A percentile compares a stretch with the other conserved stretches of the same genome.
Conservation (phyloP, 2,797 vertebrate species). For the Eulemur mongoz region DNA sequence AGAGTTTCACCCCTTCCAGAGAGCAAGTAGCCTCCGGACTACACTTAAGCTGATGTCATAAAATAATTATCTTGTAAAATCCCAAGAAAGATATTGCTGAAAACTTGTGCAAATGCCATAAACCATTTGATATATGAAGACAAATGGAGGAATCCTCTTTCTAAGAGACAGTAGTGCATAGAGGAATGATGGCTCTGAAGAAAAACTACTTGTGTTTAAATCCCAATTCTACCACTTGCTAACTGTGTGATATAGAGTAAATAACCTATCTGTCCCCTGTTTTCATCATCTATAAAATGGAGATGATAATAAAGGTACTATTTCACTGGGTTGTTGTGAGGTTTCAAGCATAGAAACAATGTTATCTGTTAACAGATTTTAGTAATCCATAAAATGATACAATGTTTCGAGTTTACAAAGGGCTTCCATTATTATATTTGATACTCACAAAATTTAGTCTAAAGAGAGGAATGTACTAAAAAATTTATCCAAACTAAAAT, state of each 20-base stretch:
- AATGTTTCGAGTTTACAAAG: background rate
- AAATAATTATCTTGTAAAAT: slow-evolving; percentile 34
- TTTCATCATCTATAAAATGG: background rate
- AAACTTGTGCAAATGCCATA: slow-evolving; percentile 15
- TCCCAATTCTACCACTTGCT: background rate
- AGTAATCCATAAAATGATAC: background rate
- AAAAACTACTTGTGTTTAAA: background rate
- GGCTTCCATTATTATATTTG: background rate
- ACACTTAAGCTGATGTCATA: background rate
- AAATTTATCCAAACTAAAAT: background rate
- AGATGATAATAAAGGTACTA: background rate
- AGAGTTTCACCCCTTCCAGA: background rate
- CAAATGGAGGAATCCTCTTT: background rate
- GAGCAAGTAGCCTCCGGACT: background rate
- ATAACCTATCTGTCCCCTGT: background rate
- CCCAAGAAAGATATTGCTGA: background rate
- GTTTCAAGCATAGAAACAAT: background rate
- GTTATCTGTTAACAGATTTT: background rate
- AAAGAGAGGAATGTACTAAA: background rate
- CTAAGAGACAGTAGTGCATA: background rate
- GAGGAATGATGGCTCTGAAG: background rate
- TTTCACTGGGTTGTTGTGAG: background rate
- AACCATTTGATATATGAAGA: slow-evolving; percentile 8
- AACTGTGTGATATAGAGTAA: background rate
- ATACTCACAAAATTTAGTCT: background rate